Evolutionary conservation across 1,140 invertebrate species (phyloP).

Genomic region (Leptinotarsa texana): DNA sequence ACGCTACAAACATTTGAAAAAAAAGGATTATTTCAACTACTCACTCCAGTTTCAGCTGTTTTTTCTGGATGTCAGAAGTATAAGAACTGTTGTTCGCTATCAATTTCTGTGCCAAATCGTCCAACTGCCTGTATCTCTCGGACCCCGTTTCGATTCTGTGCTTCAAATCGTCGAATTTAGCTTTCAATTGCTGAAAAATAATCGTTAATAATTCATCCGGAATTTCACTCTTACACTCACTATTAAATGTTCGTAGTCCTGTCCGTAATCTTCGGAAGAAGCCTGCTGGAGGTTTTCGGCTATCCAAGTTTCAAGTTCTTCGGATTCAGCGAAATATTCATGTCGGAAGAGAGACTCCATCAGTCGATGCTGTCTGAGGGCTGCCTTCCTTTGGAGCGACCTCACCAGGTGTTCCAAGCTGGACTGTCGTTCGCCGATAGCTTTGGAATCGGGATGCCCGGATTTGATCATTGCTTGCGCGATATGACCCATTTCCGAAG

Average conservation of each 20-base stretch:
- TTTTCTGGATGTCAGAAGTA: conserved; percentile 81
- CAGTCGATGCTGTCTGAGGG: conserved; percentile 77
- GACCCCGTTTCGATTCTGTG: conserved; percentile 88
- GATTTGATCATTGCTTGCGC: conserved; percentile 77
- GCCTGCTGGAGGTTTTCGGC: conserved; percentile 89
- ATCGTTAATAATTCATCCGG: conserved; percentile 15
- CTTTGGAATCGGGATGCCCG: conserved; percentile 79
- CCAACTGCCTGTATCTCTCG: conserved; percentile 91
- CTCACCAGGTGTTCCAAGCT: conserved; percentile 78
- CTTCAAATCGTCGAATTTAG: conserved; percentile 96
- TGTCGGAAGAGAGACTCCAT: conserved; percentile 92
- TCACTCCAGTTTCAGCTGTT: conserved; percentile 86
- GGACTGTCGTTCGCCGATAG: conserved; percentile 77
- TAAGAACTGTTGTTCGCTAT: conserved; percentile 88
- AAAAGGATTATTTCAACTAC: conserved; percentile 40
- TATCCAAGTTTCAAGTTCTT: conserved; percentile 93
- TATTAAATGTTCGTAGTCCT: conserved; percentile 94
- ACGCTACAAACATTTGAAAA: too few species aligned
- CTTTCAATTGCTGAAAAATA: conserved; percentile 72
- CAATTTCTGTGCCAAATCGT: conserved; percentile 88
- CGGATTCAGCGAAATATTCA: conserved; percentile 89
- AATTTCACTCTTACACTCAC: conserved; percentile 55
- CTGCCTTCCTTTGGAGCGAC: conserved; percentile 79
- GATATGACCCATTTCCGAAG: conserved; percentile 88
- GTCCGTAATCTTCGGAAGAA: conserved; percentile 93